A percentile compares a stretch with the other conserved stretches of the same genome.
Evolutionary conservation across 2,797 vertebrate genomes (phyloP).

Genomic region (Discoglossus pictus): DNA sequence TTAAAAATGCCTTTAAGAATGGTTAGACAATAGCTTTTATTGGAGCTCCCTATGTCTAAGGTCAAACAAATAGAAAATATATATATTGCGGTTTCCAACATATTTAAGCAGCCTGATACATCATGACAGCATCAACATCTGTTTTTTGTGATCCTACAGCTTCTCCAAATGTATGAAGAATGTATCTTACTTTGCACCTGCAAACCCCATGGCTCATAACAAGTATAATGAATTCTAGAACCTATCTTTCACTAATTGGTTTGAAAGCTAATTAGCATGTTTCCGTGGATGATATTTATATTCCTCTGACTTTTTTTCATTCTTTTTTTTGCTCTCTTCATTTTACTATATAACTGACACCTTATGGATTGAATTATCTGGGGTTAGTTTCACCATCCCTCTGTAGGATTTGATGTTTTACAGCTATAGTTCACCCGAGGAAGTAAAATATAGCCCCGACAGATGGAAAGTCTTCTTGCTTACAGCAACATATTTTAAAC

Average conservation of each 20-base stretch:
- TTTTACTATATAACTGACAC: slow-evolving; percentile 18
- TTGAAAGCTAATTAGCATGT: slow-evolving; percentile 35
- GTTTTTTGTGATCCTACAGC: not conserved
- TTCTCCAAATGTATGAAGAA: not conserved
- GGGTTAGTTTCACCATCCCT: slow-evolving; percentile 23
- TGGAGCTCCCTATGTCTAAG: too few species aligned
- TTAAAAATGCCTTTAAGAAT: too few species aligned
- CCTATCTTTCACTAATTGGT: slow-evolving; percentile 31
- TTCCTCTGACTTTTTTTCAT: slow-evolving; percentile 14
- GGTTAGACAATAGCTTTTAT: too few species aligned
- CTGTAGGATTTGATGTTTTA: slow-evolving; percentile 22
- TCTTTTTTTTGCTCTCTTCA: slow-evolving; percentile 37
- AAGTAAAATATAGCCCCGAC: not conserved
- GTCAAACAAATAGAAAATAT: not conserved
- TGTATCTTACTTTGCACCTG: slow-evolving; percentile 17
- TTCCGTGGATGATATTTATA: slow-evolving; percentile 30
- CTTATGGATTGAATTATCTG: slow-evolving; percentile 31
- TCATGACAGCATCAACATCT: slow-evolving; percentile 4
- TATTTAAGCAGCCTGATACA: not conserved
- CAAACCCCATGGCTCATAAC: slow-evolving; percentile 15
- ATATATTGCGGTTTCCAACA: not conserved
- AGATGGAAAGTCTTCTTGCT: slow-evolving; percentile 14
- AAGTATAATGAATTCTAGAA: slow-evolving; percentile 34
- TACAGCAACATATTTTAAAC: not conserved
- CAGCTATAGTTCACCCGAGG: slow-evolving; percentile 25